Evolutionary conservation across 2,113 vertebrate genomes (phyloP).

Genomic region (Tauraco erythrolophus): DNA sequence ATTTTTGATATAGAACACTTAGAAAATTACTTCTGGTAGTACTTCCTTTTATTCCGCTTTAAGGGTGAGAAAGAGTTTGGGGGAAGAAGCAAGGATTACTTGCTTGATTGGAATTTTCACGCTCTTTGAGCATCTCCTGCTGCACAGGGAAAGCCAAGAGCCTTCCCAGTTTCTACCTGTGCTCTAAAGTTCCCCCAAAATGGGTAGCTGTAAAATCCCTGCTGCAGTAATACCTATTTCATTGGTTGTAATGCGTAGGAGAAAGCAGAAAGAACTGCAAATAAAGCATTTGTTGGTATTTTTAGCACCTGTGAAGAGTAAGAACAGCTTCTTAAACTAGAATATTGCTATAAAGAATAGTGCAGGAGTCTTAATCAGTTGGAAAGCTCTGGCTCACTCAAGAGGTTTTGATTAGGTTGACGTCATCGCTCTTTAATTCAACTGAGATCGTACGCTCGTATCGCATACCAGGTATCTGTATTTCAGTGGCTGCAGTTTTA

Average conservation of each 20-base stretch:
- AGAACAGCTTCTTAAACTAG: constrained; percentile 30
- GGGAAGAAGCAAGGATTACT: accelerated
- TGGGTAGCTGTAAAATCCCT: not conserved
- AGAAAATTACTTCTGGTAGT: not conserved
- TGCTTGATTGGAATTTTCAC: not conserved
- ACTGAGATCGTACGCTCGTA: not conserved
- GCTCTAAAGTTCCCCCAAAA: not conserved
- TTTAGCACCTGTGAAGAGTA: constrained; percentile 11
- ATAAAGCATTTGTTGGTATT: constrained; percentile 30
- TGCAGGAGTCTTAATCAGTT: constrained; percentile 41
- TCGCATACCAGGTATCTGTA: too few species aligned
- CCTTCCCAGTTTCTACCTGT: not conserved
- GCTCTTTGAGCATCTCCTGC: not conserved
- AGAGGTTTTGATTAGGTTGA: constrained; percentile 41
- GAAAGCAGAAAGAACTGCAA: not conserved
- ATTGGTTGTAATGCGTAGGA: not conserved
- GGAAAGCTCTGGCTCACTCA: constrained; percentile 41
- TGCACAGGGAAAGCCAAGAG: not conserved
- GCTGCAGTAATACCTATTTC: not conserved
- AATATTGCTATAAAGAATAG: constrained; percentile 41
- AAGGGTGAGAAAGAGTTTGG: not conserved
- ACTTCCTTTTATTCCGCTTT: not conserved
- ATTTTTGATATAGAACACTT: not conserved
- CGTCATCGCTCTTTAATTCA: constrained; percentile 10
- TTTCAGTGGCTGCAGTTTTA: too few species aligned